Evolutionary conservation across 2,888 invertebrate genomes (phyloP).

Genomic region (Leuctra nigra): DNA sequence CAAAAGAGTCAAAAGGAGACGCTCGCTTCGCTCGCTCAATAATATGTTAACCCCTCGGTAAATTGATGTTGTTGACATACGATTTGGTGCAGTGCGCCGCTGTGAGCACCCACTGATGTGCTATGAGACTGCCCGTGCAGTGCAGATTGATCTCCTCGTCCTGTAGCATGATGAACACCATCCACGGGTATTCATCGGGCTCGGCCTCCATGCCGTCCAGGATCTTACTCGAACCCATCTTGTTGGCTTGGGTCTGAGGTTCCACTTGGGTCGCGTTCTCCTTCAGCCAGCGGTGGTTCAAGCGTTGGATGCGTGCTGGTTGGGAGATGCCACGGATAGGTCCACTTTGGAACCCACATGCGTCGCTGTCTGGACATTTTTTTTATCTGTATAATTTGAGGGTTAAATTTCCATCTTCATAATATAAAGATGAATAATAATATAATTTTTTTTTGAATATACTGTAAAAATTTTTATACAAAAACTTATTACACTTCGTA

Average conservation of each 20-base stretch:
- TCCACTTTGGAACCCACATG: not conserved
- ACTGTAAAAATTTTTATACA: too few species aligned
- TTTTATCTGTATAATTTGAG: not conserved
- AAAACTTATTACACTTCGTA: too few species aligned
- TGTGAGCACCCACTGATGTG: constrained; percentile 22
- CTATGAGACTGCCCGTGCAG: constrained; percentile 24
- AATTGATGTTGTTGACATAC: constrained; percentile 4
- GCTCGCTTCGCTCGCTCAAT: not conserved
- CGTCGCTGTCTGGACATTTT: not conserved
- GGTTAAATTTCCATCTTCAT: not conserved
- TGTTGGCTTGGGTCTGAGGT: not conserved
- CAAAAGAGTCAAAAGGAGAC: too few species aligned
- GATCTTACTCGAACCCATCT: constrained; percentile 2
- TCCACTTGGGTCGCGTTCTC: not conserved
- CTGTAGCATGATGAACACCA: constrained; percentile 20
- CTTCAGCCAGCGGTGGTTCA: not conserved
- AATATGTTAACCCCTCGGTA: not conserved
- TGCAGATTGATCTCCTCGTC: not conserved
- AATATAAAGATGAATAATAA: not conserved
- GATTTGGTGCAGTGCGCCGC: constrained; percentile 23
- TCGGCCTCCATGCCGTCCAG: constrained; percentile 14
- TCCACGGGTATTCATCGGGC: constrained; percentile 23
- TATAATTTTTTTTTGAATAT: not conserved
- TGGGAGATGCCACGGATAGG: not conserved
- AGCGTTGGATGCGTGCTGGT: not conserved